Conservation (phyloP, 2,888 invertebrate species). For the Mythimna vitellina region DNA sequence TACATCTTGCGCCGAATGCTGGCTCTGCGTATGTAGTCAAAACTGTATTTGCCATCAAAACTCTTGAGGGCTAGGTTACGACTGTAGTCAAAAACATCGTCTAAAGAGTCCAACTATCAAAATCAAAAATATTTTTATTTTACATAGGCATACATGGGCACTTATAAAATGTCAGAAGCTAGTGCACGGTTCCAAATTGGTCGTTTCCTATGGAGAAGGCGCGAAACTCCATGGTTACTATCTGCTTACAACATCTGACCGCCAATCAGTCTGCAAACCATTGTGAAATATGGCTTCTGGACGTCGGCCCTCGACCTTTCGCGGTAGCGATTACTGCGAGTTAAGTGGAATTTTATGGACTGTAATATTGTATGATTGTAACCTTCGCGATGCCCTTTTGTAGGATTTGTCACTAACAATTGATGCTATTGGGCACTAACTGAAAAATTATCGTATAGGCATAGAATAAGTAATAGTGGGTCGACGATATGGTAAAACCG, state of each 20-base stretch:
- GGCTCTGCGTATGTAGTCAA: too few relatives aligned
- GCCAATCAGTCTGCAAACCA: conserved; percentile 43
- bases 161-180: too few relatives aligned
- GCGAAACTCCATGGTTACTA: too few relatives aligned
- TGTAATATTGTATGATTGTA: conserved; percentile 4
- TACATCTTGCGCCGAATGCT: too few relatives aligned
- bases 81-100: background rate
- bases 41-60: too few relatives aligned
- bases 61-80: background rate
- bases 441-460: background rate
- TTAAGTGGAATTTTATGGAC: conserved; percentile 30
- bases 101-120: background rate
- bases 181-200: too few relatives aligned
- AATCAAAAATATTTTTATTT: too few relatives aligned
- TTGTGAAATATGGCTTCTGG: conserved; percentile 31
- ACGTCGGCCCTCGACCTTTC: conserved; percentile 34
- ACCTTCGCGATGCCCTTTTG: conserved; percentile 25
- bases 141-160: too few relatives aligned
- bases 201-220: too few relatives aligned
- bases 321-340: conserved; percentile 19
- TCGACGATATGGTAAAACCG: background rate
- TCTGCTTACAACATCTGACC: background rate
- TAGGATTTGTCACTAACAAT: background rate
- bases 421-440: background rate
- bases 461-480: too few relatives aligned